Base-by-base conservation (phyloP, 1,140 invertebrate genomes). In the Teleogryllus occipitalis region DNA sequence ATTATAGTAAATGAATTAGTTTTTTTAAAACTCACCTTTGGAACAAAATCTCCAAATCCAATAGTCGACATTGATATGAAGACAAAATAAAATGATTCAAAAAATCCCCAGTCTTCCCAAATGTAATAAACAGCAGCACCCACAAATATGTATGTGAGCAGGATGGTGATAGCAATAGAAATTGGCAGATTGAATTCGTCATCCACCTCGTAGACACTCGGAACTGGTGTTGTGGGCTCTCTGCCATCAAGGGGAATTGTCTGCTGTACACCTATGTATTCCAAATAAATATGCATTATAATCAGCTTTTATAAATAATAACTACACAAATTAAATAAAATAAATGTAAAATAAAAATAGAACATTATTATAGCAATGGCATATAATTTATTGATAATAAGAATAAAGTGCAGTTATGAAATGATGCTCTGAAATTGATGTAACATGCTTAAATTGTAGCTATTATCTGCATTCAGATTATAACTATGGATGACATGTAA, bases 1-100 rank as follows among this genome's bases (percentile, higher is more conserved):
- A 3, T 39, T 39, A 39, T 39, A 39, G 27, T 39, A 39, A 1
- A 39, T 2, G 27, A 39, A 39, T 39, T 39, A 39, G 27, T 39
- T 39, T 2, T 39, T 39, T 39, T 39, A 39, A 78, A 21, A 81
- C 80, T 82, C 83, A 91, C 90, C 84, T 91, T 87, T 7, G 96
- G 96, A 7, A 97, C 94, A 81, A 93, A 90, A 87, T 98, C 97
- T 74, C 97, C 97, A 83, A 98, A 96, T 90, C 90, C 96, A 80
- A 98, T 97, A 0, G 96, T 98, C 0, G 95, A 95, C 91, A 97
- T 95, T 0, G 95, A 97, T 82, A 98, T 96, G 84, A 97, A 98
- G 14, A 97, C 94, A 83, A 97, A 98, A 84, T 98, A 98, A 84
- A 98, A 97, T 0, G 95, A 92, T 80, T 96, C 93, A 81, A 97